These are phyloP conservation scores for Epirrhoe tristata DNA, from an alignment of 2,888 invertebrate species.

Conservation along the genomic window DNA sequence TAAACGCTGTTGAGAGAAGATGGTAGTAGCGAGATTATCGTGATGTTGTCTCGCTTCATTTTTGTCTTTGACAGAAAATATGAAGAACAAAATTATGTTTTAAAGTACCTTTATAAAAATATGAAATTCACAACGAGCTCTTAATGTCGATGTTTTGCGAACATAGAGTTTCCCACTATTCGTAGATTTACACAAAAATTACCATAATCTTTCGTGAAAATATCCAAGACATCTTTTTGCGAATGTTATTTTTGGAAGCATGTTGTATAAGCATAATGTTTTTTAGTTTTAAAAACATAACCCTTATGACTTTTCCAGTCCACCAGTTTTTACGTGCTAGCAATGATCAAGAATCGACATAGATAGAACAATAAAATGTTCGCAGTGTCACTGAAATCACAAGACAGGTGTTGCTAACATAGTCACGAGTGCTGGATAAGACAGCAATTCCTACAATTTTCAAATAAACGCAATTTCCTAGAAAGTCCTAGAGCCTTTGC, in stretches of 20 bases:
- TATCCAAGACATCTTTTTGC: not conserved
- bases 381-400: conserved; percentile 6
- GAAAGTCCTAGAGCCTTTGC: conserved; percentile 27
- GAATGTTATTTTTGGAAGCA: not conserved
- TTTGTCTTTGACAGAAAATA: no score
- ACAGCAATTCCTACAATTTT: conserved; percentile 28
- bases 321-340: not conserved
- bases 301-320: not conserved
- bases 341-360: not conserved
- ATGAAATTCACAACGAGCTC: conserved; percentile 3
- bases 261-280: not conserved
- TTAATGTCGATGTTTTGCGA: conserved; percentile 1
- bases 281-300: not conserved
- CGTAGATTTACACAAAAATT: conserved; percentile 31
- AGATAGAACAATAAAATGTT: not conserved
- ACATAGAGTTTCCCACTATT: conserved; percentile 15
- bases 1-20: no score
- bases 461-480: conserved; percentile 35
- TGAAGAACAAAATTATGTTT: no score
- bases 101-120: not conserved
- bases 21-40: no score
- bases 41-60: no score
- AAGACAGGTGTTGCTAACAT: conserved; percentile 19
- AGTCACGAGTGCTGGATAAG: conserved; percentile 30
- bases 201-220: conserved; percentile 32